phyloP scores from a whole-genome alignment of 2,888 invertebrate species.

The Cantharis rufa region DNA sequence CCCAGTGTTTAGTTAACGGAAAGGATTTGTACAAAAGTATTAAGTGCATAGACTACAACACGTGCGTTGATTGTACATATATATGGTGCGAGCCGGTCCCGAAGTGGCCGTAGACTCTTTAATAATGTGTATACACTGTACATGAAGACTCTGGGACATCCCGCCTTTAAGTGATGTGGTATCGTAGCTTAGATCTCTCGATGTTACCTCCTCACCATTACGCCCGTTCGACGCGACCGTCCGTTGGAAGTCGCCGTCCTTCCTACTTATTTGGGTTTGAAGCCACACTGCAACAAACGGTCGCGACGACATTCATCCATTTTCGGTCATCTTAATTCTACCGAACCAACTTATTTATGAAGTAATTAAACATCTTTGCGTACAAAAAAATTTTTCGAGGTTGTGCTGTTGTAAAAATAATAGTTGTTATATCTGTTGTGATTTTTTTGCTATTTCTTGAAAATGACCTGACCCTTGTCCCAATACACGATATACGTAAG shows the following conservation, averaged over 20 bases:
- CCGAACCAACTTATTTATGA: slow-evolving; percentile 38
- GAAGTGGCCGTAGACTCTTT: slow-evolving; percentile 44
- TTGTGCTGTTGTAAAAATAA: slow-evolving; percentile 58
- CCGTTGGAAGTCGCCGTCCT: slow-evolving; percentile 37
- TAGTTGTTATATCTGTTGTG: slow-evolving; percentile 59
- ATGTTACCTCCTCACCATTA: slow-evolving; percentile 59
- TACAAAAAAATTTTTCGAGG: slow-evolving; percentile 55
- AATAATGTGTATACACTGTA: slow-evolving; percentile 35
- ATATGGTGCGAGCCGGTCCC: slow-evolving; percentile 48
- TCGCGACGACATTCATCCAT: slow-evolving; percentile 36
- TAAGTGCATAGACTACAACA: slow-evolving; percentile 41
- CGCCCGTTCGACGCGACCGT: slow-evolving; percentile 31
- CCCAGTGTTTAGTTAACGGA: slow-evolving; percentile 56
- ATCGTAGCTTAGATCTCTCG: slow-evolving; percentile 59
- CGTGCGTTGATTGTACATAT: slow-evolving; percentile 51
- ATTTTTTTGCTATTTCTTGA: slow-evolving; percentile 53
- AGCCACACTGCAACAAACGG: slow-evolving; percentile 38
- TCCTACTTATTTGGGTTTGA: slow-evolving; percentile 16
- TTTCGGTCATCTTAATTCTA: slow-evolving; percentile 34
- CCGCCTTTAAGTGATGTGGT: slow-evolving; percentile 54
- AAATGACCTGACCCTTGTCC: slow-evolving; percentile 39
- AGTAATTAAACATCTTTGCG: slow-evolving; percentile 40
- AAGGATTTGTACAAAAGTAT: slow-evolving; percentile 53
- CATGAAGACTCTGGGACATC: slow-evolving; percentile 44
- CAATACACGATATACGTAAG: slow-evolving; percentile 57